These are phyloP conservation scores for Eutrigla gurnardus DNA, from an alignment of 2,797 vertebrate genomes.

Conservation along the genomic window DNA sequence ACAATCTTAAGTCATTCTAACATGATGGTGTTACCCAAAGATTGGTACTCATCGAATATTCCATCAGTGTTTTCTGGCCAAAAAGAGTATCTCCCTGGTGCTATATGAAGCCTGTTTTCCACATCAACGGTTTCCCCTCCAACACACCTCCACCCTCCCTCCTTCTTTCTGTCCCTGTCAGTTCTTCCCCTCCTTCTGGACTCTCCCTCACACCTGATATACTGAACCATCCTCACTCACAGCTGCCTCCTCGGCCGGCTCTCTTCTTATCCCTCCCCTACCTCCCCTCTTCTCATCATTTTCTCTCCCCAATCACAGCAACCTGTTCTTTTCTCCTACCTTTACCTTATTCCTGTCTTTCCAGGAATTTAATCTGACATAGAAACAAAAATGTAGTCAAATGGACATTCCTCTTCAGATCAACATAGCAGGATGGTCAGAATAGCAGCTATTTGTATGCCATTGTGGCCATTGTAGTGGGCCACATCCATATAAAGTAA, in stretches of 20 bases:
- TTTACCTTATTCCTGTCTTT: neutral
- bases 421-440: no score
- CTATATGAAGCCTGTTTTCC: constrained; percentile 26
- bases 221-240: constrained; percentile 10
- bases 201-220: constrained; percentile 5
- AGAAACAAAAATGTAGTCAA: no score
- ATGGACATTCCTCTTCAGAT: no score
- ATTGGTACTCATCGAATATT: neutral
- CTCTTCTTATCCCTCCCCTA: constrained; percentile 37
- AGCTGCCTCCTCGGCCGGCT: constrained; percentile 5
- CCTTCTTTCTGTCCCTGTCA: constrained; percentile 1
- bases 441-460: no score
- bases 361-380: neutral
- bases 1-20: neutral
- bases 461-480: no score
- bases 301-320: constrained; percentile 1
- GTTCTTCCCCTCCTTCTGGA: constrained; percentile 3
- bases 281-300: constrained; percentile 6
- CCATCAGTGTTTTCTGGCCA: constrained; percentile 4
- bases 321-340: neutral
- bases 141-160: constrained; percentile 5
- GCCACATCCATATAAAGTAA: no score
- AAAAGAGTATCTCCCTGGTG: constrained; percentile 4
- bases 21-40: neutral
- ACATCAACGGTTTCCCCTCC: neutral